These are phyloP conservation scores for Sinocyclocheilus anshuiensis DNA, from an alignment of 2,113 vertebrate species.

Conservation along the genomic window DNA sequence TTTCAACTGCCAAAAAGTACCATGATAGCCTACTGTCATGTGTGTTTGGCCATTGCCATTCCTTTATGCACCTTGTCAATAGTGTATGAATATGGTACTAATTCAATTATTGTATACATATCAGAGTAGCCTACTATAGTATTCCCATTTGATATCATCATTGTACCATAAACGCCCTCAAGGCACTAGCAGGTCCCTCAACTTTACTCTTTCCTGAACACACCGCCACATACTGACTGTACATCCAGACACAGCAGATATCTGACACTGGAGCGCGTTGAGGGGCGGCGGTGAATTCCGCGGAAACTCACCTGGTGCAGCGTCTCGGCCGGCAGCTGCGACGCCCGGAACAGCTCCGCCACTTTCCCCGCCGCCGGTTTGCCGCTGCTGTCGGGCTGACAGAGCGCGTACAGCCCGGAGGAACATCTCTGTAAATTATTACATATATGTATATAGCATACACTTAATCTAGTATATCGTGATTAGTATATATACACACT, in stretches of 20 bases:
- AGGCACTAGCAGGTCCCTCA: background rate
- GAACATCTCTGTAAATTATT: conserved; percentile 69
- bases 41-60: background rate
- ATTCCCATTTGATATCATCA: background rate
- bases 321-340: conserved; percentile 80
- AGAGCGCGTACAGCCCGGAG: conserved; percentile 80
- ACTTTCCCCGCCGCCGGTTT: conserved; percentile 77
- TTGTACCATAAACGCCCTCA: background rate
- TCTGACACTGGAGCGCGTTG: background rate
- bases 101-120: background rate
- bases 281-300: background rate
- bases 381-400: conserved; percentile 71
- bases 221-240: background rate
- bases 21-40: background rate
- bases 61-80: background rate
- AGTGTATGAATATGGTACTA: no score
- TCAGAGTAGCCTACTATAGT: background rate
- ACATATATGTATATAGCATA: no score
- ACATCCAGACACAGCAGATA: background rate
- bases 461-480: no score
- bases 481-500: no score
- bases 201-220: background rate
- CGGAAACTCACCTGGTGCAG: conserved; percentile 80
- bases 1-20: background rate
- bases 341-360: conserved; percentile 83